phyloP scores from a whole-genome alignment of 2,113 vertebrate species.

The Bos indicus region DNA sequence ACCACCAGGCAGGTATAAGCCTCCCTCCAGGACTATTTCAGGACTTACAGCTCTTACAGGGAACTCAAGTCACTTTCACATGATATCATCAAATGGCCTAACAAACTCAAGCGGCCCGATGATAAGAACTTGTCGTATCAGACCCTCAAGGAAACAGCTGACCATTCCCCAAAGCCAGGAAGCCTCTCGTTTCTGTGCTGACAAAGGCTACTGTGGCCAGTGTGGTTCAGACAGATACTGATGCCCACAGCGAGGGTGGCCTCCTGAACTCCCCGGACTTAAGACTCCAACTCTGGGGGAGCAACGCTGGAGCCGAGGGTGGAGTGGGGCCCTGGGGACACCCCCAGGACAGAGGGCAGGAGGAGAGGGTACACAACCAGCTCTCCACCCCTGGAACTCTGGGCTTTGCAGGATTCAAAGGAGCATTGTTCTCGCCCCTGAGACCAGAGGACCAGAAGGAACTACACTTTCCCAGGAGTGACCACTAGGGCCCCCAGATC shows the following conservation, averaged over 20 bases:
- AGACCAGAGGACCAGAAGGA: not conserved
- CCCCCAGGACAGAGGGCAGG: not conserved
- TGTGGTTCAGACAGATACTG: not conserved
- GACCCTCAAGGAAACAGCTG: not conserved
- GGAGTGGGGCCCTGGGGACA: not conserved
- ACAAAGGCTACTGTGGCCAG: fast-evolving
- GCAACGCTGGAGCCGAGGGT: fast-evolving
- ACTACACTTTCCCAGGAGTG: not conserved
- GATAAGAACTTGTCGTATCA: fast-evolving
- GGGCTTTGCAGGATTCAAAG: not conserved
- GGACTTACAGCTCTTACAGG: not conserved
- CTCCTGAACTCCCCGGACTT: not conserved
- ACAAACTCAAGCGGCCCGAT: not conserved
- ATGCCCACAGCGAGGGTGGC: too few relatives aligned
- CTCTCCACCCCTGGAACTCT: not conserved
- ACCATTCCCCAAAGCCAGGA: not conserved
- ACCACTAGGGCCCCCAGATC: not conserved
- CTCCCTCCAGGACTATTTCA: not conserved
- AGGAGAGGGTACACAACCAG: not conserved
- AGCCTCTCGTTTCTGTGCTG: not conserved
- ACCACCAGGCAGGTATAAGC: not conserved
- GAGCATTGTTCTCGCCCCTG: fast-evolving
- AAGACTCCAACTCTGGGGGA: not conserved
- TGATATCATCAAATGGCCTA: not conserved
- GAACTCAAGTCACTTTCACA: not conserved